Evolutionary conservation across 2,113 vertebrate genomes (phyloP).

Genomic region (Paradoxurus hermaphroditus): DNA sequence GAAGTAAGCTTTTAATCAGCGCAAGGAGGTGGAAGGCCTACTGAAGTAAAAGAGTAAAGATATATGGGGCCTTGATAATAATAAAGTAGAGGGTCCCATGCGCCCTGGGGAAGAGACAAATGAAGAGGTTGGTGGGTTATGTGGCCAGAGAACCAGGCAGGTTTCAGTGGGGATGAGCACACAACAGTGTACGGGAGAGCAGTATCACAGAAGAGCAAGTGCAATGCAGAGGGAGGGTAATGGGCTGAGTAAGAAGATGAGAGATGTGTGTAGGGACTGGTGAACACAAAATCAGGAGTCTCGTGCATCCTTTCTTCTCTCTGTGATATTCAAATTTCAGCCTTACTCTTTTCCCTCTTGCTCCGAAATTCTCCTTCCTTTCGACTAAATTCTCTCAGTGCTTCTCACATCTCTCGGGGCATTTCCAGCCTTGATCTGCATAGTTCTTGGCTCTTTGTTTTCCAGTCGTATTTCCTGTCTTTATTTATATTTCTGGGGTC

Average conservation of each 20-base stretch:
- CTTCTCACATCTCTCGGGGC: background rate
- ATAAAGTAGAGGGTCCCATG: background rate
- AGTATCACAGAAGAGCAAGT: background rate
- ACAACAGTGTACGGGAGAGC: background rate
- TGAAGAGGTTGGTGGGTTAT: background rate
- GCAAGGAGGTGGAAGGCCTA: background rate
- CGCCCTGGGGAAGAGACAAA: background rate
- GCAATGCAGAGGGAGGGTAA: background rate
- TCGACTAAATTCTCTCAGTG: background rate
- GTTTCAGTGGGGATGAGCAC: no score
- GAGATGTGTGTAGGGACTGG: background rate
- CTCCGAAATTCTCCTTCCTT: background rate
- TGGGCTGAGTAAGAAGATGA: background rate
- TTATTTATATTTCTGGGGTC: slow-evolving; percentile 6
- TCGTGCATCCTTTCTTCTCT: background rate
- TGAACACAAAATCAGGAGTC: background rate
- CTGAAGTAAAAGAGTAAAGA: background rate
- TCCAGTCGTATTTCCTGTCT: background rate
- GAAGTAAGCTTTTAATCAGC: background rate
- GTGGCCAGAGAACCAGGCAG: background rate
- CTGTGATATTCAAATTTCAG: background rate
- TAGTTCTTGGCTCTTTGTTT: background rate
- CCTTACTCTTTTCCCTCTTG: background rate
- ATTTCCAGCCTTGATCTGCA: background rate
- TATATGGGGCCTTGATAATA: background rate